Evolutionary conservation across 2,113 vertebrate genomes (phyloP).

Genomic region (Perca flavescens): DNA sequence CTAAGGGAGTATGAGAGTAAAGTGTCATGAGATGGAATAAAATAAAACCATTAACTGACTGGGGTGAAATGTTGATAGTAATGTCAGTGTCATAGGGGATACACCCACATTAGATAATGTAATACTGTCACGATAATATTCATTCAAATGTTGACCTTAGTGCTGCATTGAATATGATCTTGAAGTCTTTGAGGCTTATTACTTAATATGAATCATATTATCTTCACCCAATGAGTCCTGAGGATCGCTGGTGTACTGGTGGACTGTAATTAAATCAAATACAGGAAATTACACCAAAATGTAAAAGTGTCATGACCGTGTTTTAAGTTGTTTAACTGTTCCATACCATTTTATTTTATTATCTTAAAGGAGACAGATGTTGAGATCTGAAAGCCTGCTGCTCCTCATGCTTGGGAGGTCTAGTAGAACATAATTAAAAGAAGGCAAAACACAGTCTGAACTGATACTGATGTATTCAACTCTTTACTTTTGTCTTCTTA

Average conservation of each 20-base stretch:
- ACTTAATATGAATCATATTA: slow-evolving; percentile 21
- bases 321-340: slow-evolving; percentile 28
- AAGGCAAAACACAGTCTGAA: slow-evolving; percentile 17
- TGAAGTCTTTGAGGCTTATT: not conserved
- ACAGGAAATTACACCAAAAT: not conserved
- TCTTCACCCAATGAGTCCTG: not conserved
- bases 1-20: not conserved
- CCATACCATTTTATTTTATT: slow-evolving; percentile 15
- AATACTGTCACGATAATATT: not conserved
- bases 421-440: slow-evolving; percentile 43
- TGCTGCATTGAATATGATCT: slow-evolving; percentile 7
- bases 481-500: slow-evolving; percentile 19
- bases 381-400: slow-evolving; percentile 26
- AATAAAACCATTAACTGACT: slow-evolving; percentile 5
- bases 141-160: not conserved
- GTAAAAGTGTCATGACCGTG: not conserved
- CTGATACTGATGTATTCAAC: slow-evolving; percentile 3
- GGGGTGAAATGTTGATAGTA: slow-evolving; percentile 22
- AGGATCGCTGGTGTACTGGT: not conserved
- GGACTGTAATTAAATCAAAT: slow-evolving; percentile 7
- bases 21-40: slow-evolving; percentile 20
- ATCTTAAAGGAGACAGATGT: slow-evolving; percentile 39
- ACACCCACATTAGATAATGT: slow-evolving; percentile 42
- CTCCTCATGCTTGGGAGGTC: slow-evolving; percentile 52
- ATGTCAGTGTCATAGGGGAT: slow-evolving; percentile 18